These are phyloP conservation scores for Tiliacea citrago DNA, from an alignment of 2,888 invertebrate genomes.

Conservation along the genomic window DNA sequence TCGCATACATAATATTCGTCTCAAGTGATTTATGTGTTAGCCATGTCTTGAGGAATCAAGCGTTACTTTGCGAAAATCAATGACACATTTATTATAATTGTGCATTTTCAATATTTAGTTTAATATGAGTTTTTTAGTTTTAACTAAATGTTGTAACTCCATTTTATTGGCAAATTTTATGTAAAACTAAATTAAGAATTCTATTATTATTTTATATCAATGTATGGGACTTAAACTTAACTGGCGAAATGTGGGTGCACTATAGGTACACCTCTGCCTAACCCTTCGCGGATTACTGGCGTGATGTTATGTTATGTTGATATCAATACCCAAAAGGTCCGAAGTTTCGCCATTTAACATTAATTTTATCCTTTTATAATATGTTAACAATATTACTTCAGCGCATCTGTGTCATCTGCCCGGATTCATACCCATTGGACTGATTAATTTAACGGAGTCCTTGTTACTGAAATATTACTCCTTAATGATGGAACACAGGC, in stretches of 20 bases:
- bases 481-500: not conserved
- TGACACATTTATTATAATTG: too few relatives aligned
- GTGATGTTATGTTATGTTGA: not conserved
- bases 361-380: not conserved
- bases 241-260: too few relatives aligned
- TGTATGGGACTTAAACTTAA: too few relatives aligned
- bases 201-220: too few relatives aligned
- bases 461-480: not conserved
- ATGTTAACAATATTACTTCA: not conserved
- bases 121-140: not conserved
- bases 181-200: too few relatives aligned
- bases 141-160: not conserved
- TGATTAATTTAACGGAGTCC: not conserved
- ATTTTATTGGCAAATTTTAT: not conserved
- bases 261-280: too few relatives aligned
- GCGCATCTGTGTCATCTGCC: not conserved
- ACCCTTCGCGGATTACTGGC: too few relatives aligned
- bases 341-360: too few relatives aligned
- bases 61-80: not conserved
- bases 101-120: not conserved
- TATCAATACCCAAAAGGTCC: not conserved
- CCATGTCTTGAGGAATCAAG: not conserved
- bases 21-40: not conserved
- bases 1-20: not conserved
- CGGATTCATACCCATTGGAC: not conserved